A percentile compares a stretch with the other conserved stretches of the same genome.
Conservation (phyloP, 1,140 invertebrate genomes). For the Drosophila paulistorum region DNA sequence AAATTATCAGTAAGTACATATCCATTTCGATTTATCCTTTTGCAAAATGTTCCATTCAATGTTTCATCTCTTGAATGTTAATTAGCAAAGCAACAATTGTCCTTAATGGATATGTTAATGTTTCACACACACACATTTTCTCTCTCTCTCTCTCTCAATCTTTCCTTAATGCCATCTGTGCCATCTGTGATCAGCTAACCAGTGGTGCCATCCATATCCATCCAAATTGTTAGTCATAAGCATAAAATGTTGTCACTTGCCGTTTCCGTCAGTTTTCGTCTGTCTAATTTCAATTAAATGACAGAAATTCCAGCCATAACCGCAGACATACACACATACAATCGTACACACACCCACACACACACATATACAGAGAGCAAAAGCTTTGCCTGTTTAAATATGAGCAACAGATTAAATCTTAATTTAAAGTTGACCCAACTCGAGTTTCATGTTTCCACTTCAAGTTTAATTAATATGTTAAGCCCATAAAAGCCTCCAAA, state of each 20-base stretch:
- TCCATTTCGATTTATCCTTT: conserved; percentile 5
- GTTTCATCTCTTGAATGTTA: conserved; percentile 2
- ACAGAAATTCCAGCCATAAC: conserved; percentile 15
- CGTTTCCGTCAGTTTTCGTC: conserved; percentile 12
- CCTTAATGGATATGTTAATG: conserved; percentile 12
- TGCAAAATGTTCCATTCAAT: conserved; percentile 2
- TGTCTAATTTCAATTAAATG: conserved; percentile 20
- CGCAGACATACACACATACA: neutral
- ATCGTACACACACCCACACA: conserved; percentile 19
- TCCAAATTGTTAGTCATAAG: conserved; percentile 4
- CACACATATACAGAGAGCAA: conserved; percentile 16
- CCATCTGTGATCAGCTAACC: conserved; percentile 2
- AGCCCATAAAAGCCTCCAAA: conserved; percentile 65
- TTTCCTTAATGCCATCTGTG: neutral
- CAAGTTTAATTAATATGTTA: conserved; percentile 81
- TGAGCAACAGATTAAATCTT: conserved; percentile 80
- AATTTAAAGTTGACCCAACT: conserved; percentile 71
- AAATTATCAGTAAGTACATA: neutral
- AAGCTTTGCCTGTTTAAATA: conserved; percentile 66
- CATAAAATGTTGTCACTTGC: conserved; percentile 21
- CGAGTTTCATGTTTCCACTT: conserved; percentile 65
- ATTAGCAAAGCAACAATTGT: conserved; percentile 13
- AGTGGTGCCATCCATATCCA: neutral
- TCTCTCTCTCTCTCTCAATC: neutral
- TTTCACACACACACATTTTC: neutral